Percentiles rank a stretch among this genome's conserved stretches.
These are phyloP conservation scores for Nebria ingens DNA, from an alignment of 1,140 invertebrate species.

Conservation along the genomic window DNA sequence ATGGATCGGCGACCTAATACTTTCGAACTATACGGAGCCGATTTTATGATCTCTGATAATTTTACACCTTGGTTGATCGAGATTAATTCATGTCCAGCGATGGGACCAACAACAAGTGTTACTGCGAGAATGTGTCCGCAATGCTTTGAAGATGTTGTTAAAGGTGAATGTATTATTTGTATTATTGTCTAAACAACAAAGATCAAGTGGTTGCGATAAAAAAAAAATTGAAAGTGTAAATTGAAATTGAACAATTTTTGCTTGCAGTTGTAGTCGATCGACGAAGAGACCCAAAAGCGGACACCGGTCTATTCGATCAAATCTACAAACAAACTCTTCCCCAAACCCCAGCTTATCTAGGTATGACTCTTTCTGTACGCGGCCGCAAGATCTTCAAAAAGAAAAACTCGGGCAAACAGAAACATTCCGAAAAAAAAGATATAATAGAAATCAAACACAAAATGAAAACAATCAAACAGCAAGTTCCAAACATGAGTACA, in stretches of 20 bases:
- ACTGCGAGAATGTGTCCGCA: slow-evolving; percentile 76
- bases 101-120: slow-evolving; percentile 79
- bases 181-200: neutral
- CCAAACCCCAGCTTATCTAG: slow-evolving; percentile 72
- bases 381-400: slow-evolving; percentile 37
- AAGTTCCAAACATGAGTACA: slow-evolving; percentile 21
- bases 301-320: slow-evolving; percentile 79
- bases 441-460: slow-evolving; percentile 15
- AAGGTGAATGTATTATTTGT: slow-evolving; percentile 51
- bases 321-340: slow-evolving; percentile 63
- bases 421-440: slow-evolving; percentile 6
- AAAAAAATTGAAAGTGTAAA: slow-evolving; percentile 1
- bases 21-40: slow-evolving; percentile 88
- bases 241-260: slow-evolving; percentile 14
- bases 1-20: slow-evolving; percentile 80
- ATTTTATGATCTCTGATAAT: slow-evolving; percentile 86
- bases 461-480: slow-evolving; percentile 17
- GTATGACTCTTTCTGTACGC: slow-evolving; percentile 62
- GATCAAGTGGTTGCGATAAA: too few species aligned
- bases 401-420: slow-evolving; percentile 15
- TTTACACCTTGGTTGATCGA: slow-evolving; percentile 87
- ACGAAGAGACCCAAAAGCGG: slow-evolving; percentile 60
- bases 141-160: slow-evolving; percentile 83
- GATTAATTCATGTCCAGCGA: slow-evolving; percentile 87
- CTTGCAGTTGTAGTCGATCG: slow-evolving; percentile 78